Percentiles rank a stretch among this genome's conserved stretches.
Conservation (phyloP, 2,113 vertebrate genomes). For the Nothoprocta pentlandii region DNA sequence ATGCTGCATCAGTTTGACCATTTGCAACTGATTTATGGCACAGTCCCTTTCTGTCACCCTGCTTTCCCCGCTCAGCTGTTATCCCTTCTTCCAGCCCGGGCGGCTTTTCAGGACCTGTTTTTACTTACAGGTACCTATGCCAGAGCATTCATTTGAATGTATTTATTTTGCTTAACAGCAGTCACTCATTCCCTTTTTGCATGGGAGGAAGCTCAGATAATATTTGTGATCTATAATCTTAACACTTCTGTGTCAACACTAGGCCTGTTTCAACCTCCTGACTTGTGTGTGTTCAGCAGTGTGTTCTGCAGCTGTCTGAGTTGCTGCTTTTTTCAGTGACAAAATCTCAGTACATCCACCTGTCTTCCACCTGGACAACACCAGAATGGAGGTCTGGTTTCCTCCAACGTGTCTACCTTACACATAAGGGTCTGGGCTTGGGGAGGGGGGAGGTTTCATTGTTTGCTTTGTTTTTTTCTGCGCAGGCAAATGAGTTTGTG, state of each 20-base stretch:
- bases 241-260: accelerated
- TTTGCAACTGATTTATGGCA: background rate
- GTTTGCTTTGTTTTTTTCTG: background rate
- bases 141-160: background rate
- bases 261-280: no score
- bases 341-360: accelerated
- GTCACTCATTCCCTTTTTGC: background rate
- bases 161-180: background rate
- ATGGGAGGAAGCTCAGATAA: background rate
- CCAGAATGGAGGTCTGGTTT: background rate
- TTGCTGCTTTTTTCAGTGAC: background rate
- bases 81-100: background rate
- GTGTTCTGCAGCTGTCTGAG: accelerated
- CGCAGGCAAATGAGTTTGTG: background rate
- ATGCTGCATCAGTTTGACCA: accelerated
- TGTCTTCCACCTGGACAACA: accelerated
- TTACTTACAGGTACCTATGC: background rate
- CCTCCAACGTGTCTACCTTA: background rate
- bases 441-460: no score
- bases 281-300: accelerated
- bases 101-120: background rate
- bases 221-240: background rate
- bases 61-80: background rate
- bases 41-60: background rate
- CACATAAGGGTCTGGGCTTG: background rate